Base-by-base conservation (phyloP, 92 coral and sea anemone genomes). In the Epizoanthus ramosus region DNA sequence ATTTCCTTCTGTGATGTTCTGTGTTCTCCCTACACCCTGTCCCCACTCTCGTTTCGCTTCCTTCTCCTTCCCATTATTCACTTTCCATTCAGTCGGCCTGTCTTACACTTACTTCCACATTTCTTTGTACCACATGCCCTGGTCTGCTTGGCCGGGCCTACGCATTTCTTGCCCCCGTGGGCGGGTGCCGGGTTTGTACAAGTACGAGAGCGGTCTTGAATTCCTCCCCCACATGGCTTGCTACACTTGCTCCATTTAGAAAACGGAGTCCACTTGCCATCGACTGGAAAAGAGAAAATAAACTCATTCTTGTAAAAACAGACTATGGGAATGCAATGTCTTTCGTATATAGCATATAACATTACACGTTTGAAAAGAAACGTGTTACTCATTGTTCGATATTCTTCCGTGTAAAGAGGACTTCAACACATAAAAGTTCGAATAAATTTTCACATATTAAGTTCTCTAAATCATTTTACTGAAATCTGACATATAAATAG, bases 161-260 rank as follows among this genome's bases (percentile, higher is more conserved):
- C 31, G 50, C 75, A 71, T 5, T 43, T 14, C 54, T 71, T 41
- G 22, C 75, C 75, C 75, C 75, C 75, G 57, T 71, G 58, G 15
- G 59, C 28, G 35, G 75, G 75, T 43, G 57, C 31, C 33, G 75
- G 75, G 75, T 71, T 71, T 16, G 75, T 39, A n/a, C 57, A 41
- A 25, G 57, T 39, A 12, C 75, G 75, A 43, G 75, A 8, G 6
- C 75, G 22, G 13, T 17, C 57, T 14, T 71, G 56, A 45, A 5
- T 71, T 41, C 75, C 57, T 16, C 57, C 75, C 57, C 75, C 75
- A n/a, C n/a, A 43, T 0, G 75, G n/a, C 24, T 39, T 39, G 6
- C 21, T 70, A 37, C 73, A 68, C 8, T 68, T 28, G 47, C 8
- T 68, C 73, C 73, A 68, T 8, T 31, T 28, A 16, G 73, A 68